phyloP scores from a whole-genome alignment of 2,888 invertebrate species.

The Limenitis arthemis region DNA sequence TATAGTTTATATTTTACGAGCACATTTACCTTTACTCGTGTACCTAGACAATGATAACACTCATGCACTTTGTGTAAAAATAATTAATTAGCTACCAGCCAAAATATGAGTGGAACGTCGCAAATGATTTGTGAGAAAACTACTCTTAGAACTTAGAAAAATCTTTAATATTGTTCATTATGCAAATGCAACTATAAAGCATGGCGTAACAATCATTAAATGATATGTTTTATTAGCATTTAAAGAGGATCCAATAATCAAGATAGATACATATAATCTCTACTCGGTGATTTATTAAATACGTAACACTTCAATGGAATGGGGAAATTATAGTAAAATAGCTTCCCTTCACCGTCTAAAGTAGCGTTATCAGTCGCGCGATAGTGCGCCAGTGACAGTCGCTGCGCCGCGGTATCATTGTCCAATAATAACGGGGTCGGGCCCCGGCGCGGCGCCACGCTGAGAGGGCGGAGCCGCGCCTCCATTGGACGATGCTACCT shows the following conservation, averaged over 20 bases:
- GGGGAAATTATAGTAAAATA: not conserved
- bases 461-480: conserved; percentile 25
- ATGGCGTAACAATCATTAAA: no score
- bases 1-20: no score
- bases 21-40: no score
- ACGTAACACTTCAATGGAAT: not conserved
- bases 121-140: no score
- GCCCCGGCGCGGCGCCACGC: conserved; percentile 9
- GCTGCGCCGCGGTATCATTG: conserved; percentile 14
- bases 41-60: no score
- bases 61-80: no score
- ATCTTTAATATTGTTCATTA: not conserved
- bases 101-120: no score
- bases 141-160: not conserved
- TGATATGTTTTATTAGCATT: no score
- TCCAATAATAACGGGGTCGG: conserved; percentile 14
- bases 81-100: no score
- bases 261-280: no score
- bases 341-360: conserved; percentile 8
- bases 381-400: conserved; percentile 12
- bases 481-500: conserved; percentile 25
- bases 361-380: conserved; percentile 4
- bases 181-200: conserved; percentile 2
- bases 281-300: not conserved
- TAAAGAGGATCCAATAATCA: no score